Evolutionary conservation across 2,113 vertebrate species (phyloP), one percentile per base, ranked within the genome.

Genomic region (Promerops cafer): DNA sequence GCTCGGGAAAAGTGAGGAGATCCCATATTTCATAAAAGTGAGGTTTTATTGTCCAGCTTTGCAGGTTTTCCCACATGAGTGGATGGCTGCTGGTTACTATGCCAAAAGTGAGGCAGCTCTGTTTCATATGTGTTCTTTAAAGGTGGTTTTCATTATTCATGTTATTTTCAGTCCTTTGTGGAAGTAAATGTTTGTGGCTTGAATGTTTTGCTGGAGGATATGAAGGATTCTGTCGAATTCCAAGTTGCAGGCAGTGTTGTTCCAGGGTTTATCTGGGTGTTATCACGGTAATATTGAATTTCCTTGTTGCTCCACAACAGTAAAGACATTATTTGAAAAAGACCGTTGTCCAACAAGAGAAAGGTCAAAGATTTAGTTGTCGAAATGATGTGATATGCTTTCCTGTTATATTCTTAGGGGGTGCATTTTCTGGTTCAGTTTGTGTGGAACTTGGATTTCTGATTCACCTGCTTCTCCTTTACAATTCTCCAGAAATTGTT

Each of bases 21-120:
- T 64, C 30, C 30, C 30, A 2, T 13, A 4, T 50, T 82, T 56
- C 33, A 9, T 1, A 2, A 52, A 7, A 30, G 2, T 1, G 2
- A 37, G 50, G 31, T 69, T 88, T 83, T 74, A 27, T 57, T 74
- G 39, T 50, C 83, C 0, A 0, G 37, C 63, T 69, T 80, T 82
- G n/a, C 30, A 30, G 66, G 53, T 83, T 91, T 75, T 61, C 79
- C 57, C 1, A 1, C 26, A 7, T 40, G 69, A 81, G 37, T 19
- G 53, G 33, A 27, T 18, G 31, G 39, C 39, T 81, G 87, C 30
- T 60, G 90, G 8, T 44, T n/a, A 6, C 13, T 30, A 28, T 82
- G 52, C 30, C 4, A 4, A 3, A 42, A 40, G 16, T 6, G 18
- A 59, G n/a, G 49, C 65, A 40, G 31, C 33, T 64, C n/a, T 19